phyloP scores from a whole-genome alignment of 2,888 invertebrate genomes.

The Drepanosiphum platanoidis region DNA sequence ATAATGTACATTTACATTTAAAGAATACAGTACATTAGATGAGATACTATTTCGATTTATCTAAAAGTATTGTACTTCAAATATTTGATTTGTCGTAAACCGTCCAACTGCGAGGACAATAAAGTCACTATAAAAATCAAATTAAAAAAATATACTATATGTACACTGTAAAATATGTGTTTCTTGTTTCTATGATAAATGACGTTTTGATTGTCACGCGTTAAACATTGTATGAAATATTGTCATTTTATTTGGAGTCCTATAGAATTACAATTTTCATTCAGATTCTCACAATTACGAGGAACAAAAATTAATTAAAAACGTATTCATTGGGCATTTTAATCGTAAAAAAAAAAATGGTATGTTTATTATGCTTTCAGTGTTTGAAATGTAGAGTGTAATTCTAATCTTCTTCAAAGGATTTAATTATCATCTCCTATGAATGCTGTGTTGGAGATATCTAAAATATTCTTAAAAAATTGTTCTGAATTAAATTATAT shows the following conservation, averaged over 20 bases:
- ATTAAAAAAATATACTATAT: too few species aligned
- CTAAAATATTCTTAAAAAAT: neutral
- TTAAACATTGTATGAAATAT: neutral
- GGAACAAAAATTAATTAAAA: conserved; percentile 2
- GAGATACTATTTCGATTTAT: too few species aligned
- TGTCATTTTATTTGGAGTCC: neutral
- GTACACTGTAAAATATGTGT: neutral
- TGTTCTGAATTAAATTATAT: too few species aligned
- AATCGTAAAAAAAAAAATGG: neutral
- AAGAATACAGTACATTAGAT: too few species aligned
- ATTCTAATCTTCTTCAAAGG: neutral
- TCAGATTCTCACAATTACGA: neutral
- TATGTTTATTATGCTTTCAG: neutral
- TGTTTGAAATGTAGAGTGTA: neutral
- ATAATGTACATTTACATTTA: too few species aligned
- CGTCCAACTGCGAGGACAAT: too few species aligned
- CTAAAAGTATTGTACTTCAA: too few species aligned
- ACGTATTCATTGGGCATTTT: neutral
- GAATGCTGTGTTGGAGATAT: neutral
- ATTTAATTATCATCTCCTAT: neutral
- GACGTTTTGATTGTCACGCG: neutral
- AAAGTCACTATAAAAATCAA: neutral
- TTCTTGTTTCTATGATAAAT: neutral
- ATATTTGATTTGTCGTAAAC: too few species aligned
- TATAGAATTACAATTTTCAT: neutral